Evolutionary conservation across 1,140 invertebrate genomes (phyloP).

Genomic region (Drosophila asahinai): DNA sequence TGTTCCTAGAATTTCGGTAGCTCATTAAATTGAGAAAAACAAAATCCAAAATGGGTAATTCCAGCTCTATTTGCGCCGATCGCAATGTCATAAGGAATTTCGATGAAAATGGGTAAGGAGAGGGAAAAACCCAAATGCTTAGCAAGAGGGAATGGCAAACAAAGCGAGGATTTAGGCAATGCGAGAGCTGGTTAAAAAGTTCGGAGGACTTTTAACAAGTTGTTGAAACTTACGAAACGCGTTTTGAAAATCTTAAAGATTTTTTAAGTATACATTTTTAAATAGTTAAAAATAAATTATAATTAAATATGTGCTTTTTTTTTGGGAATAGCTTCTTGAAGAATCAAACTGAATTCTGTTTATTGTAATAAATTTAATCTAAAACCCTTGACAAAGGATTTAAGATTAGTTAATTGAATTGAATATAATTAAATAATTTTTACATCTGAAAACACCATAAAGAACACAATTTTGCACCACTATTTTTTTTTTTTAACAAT

Average conservation of each 20-base stretch:
- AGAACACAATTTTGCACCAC: too few relatives aligned
- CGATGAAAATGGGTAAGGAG: slow-evolving; percentile 79
- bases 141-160: neutral
- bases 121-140: neutral
- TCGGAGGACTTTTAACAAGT: neutral
- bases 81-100: slow-evolving; percentile 68
- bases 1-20: neutral
- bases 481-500: too few relatives aligned
- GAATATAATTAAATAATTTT: too few relatives aligned
- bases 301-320: neutral
- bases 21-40: slow-evolving; percentile 11
- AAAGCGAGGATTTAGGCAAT: neutral
- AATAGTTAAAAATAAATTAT: neutral
- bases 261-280: neutral
- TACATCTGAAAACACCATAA: too few relatives aligned
- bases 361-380: too few relatives aligned
- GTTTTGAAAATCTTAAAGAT: too few relatives aligned
- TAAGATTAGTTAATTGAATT: too few relatives aligned
- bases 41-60: slow-evolving; percentile 71
- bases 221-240: neutral
- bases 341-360: too few relatives aligned
- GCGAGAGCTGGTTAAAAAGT: slow-evolving; percentile 26
- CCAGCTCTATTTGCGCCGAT: slow-evolving; percentile 79
- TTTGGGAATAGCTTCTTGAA: too few relatives aligned
- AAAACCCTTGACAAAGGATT: too few relatives aligned